phyloP scores from a whole-genome alignment of 2,888 invertebrate species.

The Leptarthrus brevirostris region DNA sequence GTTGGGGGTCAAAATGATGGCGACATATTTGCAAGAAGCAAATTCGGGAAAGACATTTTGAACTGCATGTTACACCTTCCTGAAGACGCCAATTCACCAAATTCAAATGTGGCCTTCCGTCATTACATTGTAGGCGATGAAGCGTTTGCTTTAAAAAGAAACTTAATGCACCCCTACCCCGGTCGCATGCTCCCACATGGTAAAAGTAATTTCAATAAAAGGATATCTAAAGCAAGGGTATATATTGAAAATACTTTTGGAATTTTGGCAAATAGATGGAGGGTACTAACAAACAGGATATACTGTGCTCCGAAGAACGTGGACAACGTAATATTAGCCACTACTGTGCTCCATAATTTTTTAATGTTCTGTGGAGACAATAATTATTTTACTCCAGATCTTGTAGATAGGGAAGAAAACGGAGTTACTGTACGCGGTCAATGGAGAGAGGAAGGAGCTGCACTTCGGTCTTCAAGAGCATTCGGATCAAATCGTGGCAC shows the following conservation, averaged over 20 bases:
- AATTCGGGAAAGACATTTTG: constrained; percentile 37
- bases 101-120: neutral
- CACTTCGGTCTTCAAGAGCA: too few species aligned
- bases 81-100: neutral
- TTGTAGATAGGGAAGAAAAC: too few species aligned
- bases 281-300: too few species aligned
- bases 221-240: constrained; percentile 46
- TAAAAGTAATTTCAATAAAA: neutral
- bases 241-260: constrained; percentile 53
- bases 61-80: constrained; percentile 16
- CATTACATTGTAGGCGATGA: constrained; percentile 51
- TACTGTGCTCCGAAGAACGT: too few species aligned
- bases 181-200: neutral
- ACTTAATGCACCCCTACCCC: constrained; percentile 39
- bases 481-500: too few species aligned
- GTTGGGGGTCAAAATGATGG: constrained; percentile 54
- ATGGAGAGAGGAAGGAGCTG: too few species aligned
- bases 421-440: too few species aligned
- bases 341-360: too few species aligned
- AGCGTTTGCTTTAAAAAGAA: constrained; percentile 53
- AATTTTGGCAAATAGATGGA: constrained; percentile 50
- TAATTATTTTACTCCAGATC: too few species aligned
- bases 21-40: neutral
- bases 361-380: too few species aligned
- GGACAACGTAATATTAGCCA: too few species aligned